Conservation (phyloP, 1,140 invertebrate genomes). For the Wiebesia pumilae region DNA sequence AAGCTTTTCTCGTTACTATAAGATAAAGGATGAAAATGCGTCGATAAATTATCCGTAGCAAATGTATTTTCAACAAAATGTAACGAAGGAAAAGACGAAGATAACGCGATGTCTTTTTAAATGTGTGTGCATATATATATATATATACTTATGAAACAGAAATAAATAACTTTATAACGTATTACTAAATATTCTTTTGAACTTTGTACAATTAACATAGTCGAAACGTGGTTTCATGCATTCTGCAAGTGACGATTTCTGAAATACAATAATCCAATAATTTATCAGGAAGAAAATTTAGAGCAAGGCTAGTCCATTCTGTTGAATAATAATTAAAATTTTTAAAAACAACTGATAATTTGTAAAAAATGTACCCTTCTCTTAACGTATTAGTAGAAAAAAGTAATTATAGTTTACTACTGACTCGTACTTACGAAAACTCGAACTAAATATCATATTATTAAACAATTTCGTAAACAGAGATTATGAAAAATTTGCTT, state of each 20-base stretch:
- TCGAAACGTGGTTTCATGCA: too few relatives aligned
- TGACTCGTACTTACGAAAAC: background rate
- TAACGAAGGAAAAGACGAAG: background rate
- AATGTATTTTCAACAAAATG: background rate
- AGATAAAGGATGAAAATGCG: background rate
- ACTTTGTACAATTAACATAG: background rate
- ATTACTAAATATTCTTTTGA: background rate
- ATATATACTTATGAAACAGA: background rate
- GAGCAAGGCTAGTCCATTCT: background rate
- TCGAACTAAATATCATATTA: background rate
- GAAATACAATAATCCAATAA: background rate
- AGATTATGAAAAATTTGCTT: background rate
- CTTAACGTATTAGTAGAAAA: background rate
- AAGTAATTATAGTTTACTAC: background rate
- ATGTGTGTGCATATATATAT: too few relatives aligned
- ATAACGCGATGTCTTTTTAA: background rate
- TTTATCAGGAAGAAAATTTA: background rate
- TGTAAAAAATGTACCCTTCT: background rate
- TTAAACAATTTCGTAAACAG: background rate
- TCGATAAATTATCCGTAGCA: background rate
- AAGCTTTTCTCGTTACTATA: background rate
- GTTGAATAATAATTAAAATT: background rate
- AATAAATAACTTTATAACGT: background rate
- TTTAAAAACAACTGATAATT: background rate
- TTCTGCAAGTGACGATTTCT: background rate